These are phyloP conservation scores for Malthinus flaveolus DNA, from an alignment of 2,888 invertebrate genomes.

Conservation along the genomic window DNA sequence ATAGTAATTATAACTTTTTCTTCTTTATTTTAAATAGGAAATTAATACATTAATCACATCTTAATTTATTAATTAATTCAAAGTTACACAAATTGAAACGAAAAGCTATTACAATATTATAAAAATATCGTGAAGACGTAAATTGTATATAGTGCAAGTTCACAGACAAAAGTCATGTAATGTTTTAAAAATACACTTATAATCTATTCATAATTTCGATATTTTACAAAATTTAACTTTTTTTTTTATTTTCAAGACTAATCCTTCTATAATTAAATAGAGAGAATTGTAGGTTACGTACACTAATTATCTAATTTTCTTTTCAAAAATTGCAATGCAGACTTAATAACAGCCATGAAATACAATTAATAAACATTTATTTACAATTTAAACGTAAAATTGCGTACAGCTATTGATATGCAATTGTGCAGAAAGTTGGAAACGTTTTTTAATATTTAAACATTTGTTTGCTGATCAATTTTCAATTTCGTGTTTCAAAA, in stretches of 20 bases:
- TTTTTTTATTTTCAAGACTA: constrained; percentile 16
- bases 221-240: constrained; percentile 33
- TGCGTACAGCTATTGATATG: constrained; percentile 27
- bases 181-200: constrained; percentile 37
- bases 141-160: constrained; percentile 25
- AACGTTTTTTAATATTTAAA: constrained; percentile 8
- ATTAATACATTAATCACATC: constrained; percentile 23
- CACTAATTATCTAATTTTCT: constrained; percentile 21
- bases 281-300: constrained; percentile 26
- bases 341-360: constrained; percentile 37
- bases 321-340: constrained; percentile 26
- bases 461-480: background rate
- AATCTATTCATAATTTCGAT: constrained; percentile 31
- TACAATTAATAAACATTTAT: constrained; percentile 35
- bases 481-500: too few species aligned
- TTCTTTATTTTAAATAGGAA: constrained; percentile 5
- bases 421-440: constrained; percentile 24
- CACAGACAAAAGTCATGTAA: constrained; percentile 28
- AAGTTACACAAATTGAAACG: constrained; percentile 19
- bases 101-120: constrained; percentile 22
- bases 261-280: constrained; percentile 22
- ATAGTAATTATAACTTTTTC: constrained; percentile 1
- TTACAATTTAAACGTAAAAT: constrained; percentile 28
- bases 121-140: constrained; percentile 28
- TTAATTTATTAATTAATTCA: constrained; percentile 9